Base-by-base conservation (phyloP, 2,113 vertebrate species). In the Malurus elegans region DNA sequence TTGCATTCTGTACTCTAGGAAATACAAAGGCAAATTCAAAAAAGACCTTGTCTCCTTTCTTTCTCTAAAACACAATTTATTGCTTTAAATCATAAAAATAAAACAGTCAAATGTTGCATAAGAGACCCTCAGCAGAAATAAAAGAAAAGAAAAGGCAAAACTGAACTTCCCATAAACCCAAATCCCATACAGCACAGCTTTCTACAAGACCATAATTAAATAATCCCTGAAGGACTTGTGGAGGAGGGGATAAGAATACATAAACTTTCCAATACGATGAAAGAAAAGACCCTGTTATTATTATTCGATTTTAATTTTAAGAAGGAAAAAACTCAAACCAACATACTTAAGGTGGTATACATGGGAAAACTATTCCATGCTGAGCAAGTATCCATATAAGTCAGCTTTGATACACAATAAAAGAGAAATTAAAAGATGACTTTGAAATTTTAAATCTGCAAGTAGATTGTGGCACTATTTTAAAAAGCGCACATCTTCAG, bases 81-180 rank as follows among this genome's bases (percentile, higher is more conserved):
- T 96, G 87, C 93, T 95, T 95, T 95, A 96, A 95, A 96, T 97
- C 91, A 96, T 96, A 96, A 96, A 96, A 96, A 94, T 96, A 96
- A 96, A 96, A 72, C 91, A 96, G 96, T 96, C 91, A 94, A 95
- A 97, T 94, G 89, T 95, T 96, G 91, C 95, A 95, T 95, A 95
- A 95, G 95, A 96, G 92, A 95, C 95, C 92, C 90, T 95, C 88
- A 89, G 93, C 86, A 90, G 95, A 96, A 95, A 97, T 96, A 96
- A 97, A 97, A 97, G 79, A 86, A 92, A 96, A 95, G 94, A 94
- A 97, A 95, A 97, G 88, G 93, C 92, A 96, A 96, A 96, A 93
- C 93, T 96, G 93, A 97, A 96, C 91, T 94, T 95, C 85, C 76
- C 91, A 93, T 96, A 97, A 95, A 93, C 95, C 92, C 89, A 95